These are phyloP conservation scores for Himalopsyche tibetana DNA, from an alignment of 2,888 invertebrate genomes.

Conservation along the genomic window DNA sequence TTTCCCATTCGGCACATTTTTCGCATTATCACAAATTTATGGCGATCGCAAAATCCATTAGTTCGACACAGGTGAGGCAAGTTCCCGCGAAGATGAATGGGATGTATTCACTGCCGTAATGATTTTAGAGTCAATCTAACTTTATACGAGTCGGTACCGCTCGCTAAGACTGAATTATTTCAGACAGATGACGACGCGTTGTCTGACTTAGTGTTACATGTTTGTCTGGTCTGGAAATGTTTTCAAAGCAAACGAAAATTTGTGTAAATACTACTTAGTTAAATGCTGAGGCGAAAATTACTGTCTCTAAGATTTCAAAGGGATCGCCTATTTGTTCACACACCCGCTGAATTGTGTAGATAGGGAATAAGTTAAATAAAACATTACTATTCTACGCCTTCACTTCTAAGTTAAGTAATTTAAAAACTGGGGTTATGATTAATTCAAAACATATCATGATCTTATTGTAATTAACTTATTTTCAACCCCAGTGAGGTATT, in stretches of 20 bases:
- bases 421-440: too few relatives aligned
- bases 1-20: not conserved
- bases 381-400: too few relatives aligned
- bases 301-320: not conserved
- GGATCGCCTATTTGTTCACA: not conserved
- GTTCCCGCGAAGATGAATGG: not conserved
- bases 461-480: too few relatives aligned
- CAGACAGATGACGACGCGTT: not conserved
- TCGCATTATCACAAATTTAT: constrained; percentile 11
- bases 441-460: too few relatives aligned
- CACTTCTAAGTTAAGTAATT: too few relatives aligned
- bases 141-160: not conserved
- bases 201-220: not conserved
- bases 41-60: constrained; percentile 19
- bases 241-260: not conserved
- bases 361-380: too few relatives aligned
- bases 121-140: not conserved
- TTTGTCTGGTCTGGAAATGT: not conserved
- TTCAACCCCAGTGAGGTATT: too few relatives aligned
- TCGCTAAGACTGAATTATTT: not conserved
- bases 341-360: not conserved
- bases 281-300: not conserved
- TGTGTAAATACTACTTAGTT: not conserved
- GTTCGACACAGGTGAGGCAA: constrained; percentile 11
- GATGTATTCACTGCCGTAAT: constrained; percentile 7